Evolutionary conservation across 2,797 vertebrate species (phyloP).

Genomic region (Gymnodraco acuticeps): DNA sequence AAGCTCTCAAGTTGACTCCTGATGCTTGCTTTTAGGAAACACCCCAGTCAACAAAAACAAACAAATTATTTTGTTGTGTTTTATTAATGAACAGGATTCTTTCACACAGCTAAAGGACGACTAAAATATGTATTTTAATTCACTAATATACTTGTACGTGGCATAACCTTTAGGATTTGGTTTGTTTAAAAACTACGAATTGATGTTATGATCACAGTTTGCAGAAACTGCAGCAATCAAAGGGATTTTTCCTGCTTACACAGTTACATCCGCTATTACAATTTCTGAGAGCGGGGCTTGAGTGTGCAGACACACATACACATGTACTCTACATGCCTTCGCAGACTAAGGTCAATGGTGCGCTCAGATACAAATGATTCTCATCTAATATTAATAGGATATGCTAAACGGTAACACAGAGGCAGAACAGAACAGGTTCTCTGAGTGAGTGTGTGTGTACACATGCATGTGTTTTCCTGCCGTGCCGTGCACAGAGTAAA

Average conservation of each 20-base stretch:
- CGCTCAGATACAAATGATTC: constrained; percentile 81
- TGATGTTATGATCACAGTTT: not conserved
- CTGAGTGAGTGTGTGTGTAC: constrained; percentile 38
- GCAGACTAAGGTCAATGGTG: constrained; percentile 73
- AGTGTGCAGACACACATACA: constrained; percentile 33
- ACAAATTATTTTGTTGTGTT: not conserved
- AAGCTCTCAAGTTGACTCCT: not conserved
- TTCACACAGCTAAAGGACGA: not conserved
- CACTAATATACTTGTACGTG: not conserved
- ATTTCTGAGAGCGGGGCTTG: constrained; percentile 13
- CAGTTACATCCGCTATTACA: constrained; percentile 11
- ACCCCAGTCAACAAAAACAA: not conserved
- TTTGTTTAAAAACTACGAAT: not conserved
- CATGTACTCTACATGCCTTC: constrained; percentile 63
- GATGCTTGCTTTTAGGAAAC: not conserved
- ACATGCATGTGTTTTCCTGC: constrained; percentile 30
- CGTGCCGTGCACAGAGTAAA: constrained; percentile 11
- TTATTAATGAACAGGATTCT: not conserved
- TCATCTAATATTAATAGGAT: constrained; percentile 86
- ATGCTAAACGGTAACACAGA: constrained; percentile 75
- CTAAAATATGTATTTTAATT: not conserved
- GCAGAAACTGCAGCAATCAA: not conserved
- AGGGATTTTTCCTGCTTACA: not conserved
- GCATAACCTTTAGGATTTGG: not conserved
- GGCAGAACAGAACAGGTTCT: constrained; percentile 44